Evolutionary conservation across 2,113 vertebrate genomes (phyloP).

Genomic region (Pteronura brasiliensis): DNA sequence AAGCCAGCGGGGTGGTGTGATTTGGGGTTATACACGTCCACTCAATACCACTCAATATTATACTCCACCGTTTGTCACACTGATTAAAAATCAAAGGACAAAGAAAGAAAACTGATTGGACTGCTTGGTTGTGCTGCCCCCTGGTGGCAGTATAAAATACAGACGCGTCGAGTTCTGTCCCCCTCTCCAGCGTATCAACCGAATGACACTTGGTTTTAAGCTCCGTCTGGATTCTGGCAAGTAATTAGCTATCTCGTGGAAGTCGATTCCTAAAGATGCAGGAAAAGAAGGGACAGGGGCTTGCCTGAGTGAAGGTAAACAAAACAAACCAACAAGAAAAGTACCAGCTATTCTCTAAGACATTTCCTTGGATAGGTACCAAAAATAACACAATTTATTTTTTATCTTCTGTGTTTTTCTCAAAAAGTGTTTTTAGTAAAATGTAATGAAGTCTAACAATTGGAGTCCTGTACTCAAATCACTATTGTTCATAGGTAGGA

Average conservation of each 20-base stretch:
- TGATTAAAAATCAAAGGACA: background rate
- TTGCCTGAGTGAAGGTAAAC: background rate
- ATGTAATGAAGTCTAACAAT: background rate
- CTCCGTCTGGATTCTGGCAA: background rate
- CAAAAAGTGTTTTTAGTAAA: background rate
- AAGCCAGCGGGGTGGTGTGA: background rate
- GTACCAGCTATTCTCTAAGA: background rate
- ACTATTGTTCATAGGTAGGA: background rate
- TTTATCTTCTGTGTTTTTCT: background rate
- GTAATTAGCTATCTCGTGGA: background rate
- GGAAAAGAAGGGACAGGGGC: background rate
- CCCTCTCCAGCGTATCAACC: background rate
- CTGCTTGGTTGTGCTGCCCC: background rate
- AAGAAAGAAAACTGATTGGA: background rate
- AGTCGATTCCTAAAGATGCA: background rate
- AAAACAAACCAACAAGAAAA: background rate
- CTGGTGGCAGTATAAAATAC: background rate
- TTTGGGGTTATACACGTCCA: background rate
- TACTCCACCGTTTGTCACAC: background rate
- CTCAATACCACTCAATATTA: background rate
- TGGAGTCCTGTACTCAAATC: background rate
- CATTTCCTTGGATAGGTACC: background rate
- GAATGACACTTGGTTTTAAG: background rate
- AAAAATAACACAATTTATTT: background rate
- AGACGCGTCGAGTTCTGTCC: background rate